Base-by-base conservation (phyloP, 35 echinoderm and acorn worm species). In the Chiridota heheva region DNA sequence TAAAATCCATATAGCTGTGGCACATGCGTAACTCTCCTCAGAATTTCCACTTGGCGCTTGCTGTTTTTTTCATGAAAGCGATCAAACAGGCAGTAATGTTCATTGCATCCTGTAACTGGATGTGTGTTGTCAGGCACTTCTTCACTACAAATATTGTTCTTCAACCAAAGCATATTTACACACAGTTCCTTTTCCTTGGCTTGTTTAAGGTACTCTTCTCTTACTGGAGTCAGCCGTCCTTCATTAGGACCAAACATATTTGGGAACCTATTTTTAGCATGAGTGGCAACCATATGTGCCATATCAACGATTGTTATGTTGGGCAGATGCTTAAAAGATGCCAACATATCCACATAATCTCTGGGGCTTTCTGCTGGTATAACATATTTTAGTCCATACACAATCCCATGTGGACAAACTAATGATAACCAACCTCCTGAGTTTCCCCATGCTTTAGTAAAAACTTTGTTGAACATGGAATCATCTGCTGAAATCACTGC, bases 241-340 rank as follows among this genome's bases (percentile, higher is more conserved):
- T 60, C 36, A 62, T 74, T 38, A 40, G 82, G 51, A 5, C 8
- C 13, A 34, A 85, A 85, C 35, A 85, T 72, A 16, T 10, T 40
- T 7, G 57, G 59, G 29, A 67, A 53, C 17, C 37, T 41, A 10
- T 55, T 78, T 20, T 78, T 87, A 18, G n/a, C 73, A 69, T 73
- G 67, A 30, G 27, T 48, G 7, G 72, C 84, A 27, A 87, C 70
- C 5, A 87, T 77, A 68, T 87, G 71, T 2, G 84, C 72, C 61
- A 87, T 87, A 36, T 78, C 84, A 18, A 77, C 13, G n/a, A 87
- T 46, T n/a, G 45, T 4, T 3, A 78, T 40, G 39, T 87, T 87
- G 0, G 84, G 72, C 32, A 37, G 12, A 18, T 67, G 39, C 39
- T 69, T 78, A 41, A 87, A 15, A 0, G 41, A 47, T 35, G 26